Percentiles rank a stretch among this genome's conserved stretches.
Conservation (phyloP, 2,113 vertebrate genomes). For the Tyto alba region DNA sequence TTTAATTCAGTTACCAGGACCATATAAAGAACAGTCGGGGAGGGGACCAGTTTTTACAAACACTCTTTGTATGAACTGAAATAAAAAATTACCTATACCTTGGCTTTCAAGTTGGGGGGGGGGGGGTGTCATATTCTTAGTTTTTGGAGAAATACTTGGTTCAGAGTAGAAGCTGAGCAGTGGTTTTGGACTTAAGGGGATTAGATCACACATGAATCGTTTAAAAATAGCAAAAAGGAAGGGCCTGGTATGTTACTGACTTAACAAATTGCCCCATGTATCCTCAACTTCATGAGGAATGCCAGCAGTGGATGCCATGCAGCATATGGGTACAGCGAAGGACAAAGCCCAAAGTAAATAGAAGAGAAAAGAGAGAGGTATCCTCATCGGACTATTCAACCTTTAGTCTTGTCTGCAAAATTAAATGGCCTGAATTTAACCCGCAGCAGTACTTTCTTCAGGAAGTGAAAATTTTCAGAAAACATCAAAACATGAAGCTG, state of each 20-base stretch:
- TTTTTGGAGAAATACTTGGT: not conserved
- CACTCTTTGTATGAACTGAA: not conserved
- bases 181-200: not conserved
- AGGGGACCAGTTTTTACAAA: not conserved
- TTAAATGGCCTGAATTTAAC: not conserved
- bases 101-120: not conserved
- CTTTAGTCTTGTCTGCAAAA: not conserved
- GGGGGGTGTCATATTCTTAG: not conserved
- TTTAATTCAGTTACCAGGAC: conserved; percentile 45
- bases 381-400: not conserved
- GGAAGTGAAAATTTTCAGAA: not conserved
- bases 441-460: not conserved
- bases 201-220: not conserved
- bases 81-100: not conserved
- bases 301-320: not conserved
- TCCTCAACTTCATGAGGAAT: not conserved
- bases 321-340: fast-evolving
- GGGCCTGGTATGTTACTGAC: not conserved
- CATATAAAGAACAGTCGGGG: not conserved
- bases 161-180: not conserved
- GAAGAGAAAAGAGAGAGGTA: not conserved
- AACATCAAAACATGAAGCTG: not conserved
- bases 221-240: not conserved
- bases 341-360: not conserved
- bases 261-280: not conserved